A percentile compares a stretch with the other conserved stretches of the same genome.
phyloP scores from a whole-genome alignment of 2,113 vertebrate species.

The Galemys pyrenaicus region DNA sequence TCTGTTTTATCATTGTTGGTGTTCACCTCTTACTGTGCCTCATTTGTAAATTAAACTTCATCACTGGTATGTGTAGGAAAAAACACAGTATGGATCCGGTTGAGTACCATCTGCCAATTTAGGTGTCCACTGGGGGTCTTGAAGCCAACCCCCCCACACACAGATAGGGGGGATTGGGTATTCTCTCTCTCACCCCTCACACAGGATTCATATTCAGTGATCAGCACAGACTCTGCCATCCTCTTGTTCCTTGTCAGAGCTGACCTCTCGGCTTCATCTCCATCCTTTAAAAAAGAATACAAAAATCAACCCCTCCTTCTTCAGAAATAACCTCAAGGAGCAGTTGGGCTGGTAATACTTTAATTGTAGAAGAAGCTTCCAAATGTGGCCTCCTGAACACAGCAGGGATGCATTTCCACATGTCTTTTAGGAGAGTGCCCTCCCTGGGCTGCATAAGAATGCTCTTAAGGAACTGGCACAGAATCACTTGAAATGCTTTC shows the following conservation, averaged over 20 bases:
- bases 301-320: neutral
- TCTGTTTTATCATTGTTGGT: no score
- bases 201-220: neutral
- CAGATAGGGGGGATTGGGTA: no score
- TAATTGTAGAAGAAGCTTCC: conserved; percentile 69
- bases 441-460: conserved; percentile 55
- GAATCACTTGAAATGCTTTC: conserved; percentile 59
- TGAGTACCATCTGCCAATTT: no score
- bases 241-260: neutral
- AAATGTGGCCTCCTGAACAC: conserved; percentile 44
- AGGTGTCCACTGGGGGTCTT: no score
- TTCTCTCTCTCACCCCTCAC: no score
- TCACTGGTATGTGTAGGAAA: no score
- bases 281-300: no score
- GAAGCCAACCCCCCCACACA: no score
- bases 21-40: no score
- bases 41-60: no score
- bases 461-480: conserved; percentile 66
- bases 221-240: neutral
- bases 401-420: conserved; percentile 57
- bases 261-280: neutral
- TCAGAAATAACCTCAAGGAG: conserved; percentile 47
- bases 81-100: no score
- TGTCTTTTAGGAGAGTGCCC: conserved; percentile 53
- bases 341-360: conserved; percentile 58